These are phyloP conservation scores for Hemiprocne comata DNA, from an alignment of 2,113 vertebrate species.

Conservation along the genomic window DNA sequence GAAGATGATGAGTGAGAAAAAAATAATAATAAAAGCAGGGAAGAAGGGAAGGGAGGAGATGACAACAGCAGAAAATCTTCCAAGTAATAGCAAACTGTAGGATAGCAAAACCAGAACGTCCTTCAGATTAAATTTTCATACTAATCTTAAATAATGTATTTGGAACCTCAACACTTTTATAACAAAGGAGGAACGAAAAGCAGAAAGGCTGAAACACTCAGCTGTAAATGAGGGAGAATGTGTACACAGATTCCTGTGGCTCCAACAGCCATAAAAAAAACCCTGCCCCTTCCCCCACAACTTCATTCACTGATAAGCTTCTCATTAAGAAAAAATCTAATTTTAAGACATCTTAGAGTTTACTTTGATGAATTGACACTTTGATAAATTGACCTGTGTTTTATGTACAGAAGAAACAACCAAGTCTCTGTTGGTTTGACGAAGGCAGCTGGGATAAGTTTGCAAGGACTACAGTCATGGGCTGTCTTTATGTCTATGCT, in stretches of 20 bases:
- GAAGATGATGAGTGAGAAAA: conserved; percentile 53
- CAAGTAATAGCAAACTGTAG: conserved; percentile 53
- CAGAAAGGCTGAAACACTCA: conserved; percentile 30
- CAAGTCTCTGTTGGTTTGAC: conserved; percentile 54
- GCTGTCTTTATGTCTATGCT: neutral
- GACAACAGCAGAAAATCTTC: conserved; percentile 46
- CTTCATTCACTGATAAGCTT: conserved; percentile 7
- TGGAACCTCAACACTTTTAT: conserved; percentile 58
- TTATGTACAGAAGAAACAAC: conserved; percentile 51
- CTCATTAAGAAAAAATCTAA: conserved; percentile 56
- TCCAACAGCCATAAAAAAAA: neutral
- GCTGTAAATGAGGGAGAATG: conserved; percentile 48
- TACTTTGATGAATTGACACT: conserved; percentile 51
- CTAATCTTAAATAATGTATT: conserved; percentile 75
- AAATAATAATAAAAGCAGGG: conserved; percentile 33
- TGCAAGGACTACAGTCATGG: conserved; percentile 13
- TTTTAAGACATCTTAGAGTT: conserved; percentile 29
- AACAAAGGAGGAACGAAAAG: conserved; percentile 55
- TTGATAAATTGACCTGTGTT: conserved; percentile 62
- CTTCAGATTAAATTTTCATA: conserved; percentile 74
- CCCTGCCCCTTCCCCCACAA: neutral
- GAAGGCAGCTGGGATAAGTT: conserved; percentile 37
- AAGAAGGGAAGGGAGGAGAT: conserved; percentile 20
- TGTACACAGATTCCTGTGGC: neutral
- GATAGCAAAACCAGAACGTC: conserved; percentile 52